phyloP scores from a whole-genome alignment of 2,797 vertebrate genomes.

The Coendou prehensilis region DNA sequence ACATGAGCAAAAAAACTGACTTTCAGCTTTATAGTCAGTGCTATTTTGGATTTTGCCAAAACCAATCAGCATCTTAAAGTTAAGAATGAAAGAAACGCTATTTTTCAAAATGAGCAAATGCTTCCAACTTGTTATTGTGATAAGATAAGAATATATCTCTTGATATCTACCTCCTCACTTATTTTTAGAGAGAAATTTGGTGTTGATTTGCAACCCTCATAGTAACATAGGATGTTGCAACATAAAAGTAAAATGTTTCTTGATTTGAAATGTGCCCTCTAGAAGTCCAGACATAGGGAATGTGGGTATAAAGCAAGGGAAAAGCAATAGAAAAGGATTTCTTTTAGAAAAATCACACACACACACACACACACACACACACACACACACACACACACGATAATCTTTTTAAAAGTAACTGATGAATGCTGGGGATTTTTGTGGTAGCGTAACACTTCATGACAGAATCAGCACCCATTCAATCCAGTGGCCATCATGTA shows the following conservation, averaged over 20 bases:
- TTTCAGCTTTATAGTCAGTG: not conserved
- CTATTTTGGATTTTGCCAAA: slow-evolving; percentile 49
- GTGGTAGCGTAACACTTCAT: not conserved
- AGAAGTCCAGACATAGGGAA: not conserved
- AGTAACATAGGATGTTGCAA: not conserved
- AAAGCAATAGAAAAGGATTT: not conserved
- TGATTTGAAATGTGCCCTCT: slow-evolving; percentile 51
- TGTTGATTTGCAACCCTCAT: slow-evolving; percentile 21
- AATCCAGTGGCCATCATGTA: not conserved
- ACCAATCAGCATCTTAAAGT: not conserved
- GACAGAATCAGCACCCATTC: not conserved
- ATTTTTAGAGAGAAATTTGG: slow-evolving; percentile 17
- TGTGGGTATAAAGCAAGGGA: not conserved
- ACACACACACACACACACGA: no score
- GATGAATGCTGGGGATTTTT: not conserved
- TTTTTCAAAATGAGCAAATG: slow-evolving; percentile 42
- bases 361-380: no score
- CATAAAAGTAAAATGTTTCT: not conserved
- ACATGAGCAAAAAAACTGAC: slow-evolving; percentile 36
- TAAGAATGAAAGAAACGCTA: slow-evolving; percentile 33
- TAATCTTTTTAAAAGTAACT: not conserved
- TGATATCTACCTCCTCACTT: not conserved
- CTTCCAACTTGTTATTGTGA: not conserved
- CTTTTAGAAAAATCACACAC: not conserved
- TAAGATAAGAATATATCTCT: not conserved